Conservation (phyloP, 2,113 vertebrate genomes). For the Rattus rattus region DNA sequence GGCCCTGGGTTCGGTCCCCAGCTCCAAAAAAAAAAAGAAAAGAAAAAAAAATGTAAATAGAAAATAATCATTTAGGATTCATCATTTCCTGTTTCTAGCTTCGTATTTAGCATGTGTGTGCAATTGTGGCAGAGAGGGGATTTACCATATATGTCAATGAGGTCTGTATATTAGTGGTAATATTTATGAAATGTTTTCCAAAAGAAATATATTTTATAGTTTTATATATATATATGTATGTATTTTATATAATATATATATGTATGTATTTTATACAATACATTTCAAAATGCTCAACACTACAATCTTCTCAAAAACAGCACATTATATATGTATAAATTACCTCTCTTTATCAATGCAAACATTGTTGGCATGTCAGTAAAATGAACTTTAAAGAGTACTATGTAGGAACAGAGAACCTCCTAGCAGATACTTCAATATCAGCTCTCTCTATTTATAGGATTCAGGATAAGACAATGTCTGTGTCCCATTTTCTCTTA, state of each 20-base stretch:
- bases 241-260: too few relatives aligned
- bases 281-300: neutral
- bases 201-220: neutral
- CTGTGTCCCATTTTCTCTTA: neutral
- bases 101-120: neutral
- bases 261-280: too few relatives aligned
- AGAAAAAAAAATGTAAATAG: neutral
- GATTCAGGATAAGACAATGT: too few relatives aligned
- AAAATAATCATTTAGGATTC: neutral
- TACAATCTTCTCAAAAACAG: neutral
- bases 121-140: neutral
- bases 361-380: neutral
- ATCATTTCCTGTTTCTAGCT: neutral
- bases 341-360: too few relatives aligned
- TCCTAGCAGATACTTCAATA: neutral
- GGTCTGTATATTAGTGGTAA: neutral
- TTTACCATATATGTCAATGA: neutral
- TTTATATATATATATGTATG: too few relatives aligned
- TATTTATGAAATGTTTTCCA: conserved; percentile 1
- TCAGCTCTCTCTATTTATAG: neutral
- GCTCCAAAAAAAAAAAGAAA: too few relatives aligned
- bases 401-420: neutral
- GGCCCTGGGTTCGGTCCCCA: too few relatives aligned
- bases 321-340: neutral
- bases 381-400: neutral